Evolutionary conservation across 2,888 invertebrate genomes (phyloP).

Genomic region (Mimachlamys varia): DNA sequence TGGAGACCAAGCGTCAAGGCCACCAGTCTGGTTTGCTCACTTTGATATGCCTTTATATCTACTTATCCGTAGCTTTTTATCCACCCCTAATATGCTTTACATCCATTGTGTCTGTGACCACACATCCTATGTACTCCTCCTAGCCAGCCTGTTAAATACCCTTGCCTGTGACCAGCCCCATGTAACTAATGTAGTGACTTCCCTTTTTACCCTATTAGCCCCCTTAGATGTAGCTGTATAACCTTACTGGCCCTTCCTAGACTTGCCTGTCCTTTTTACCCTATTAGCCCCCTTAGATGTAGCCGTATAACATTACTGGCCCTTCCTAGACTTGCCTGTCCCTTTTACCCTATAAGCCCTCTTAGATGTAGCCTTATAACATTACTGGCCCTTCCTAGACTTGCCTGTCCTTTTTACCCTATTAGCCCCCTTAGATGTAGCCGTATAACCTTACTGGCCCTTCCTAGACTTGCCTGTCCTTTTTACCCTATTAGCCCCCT

Average conservation of each 20-base stretch:
- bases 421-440: no score
- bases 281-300: no score
- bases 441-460: neutral
- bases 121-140: neutral
- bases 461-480: no score
- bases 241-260: no score
- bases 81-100: neutral
- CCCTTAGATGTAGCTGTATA: no score
- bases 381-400: no score
- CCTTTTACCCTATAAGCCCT: no score
- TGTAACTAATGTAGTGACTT: neutral
- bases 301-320: no score
- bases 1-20: neutral
- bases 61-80: neutral
- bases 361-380: neutral
- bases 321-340: no score
- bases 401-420: no score
- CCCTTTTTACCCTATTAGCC: neutral
- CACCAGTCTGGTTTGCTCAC: neutral
- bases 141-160: neutral
- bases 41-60: constrained; percentile 4
- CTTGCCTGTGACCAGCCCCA: neutral
- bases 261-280: no score
- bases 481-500: no score
- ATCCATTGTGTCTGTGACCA: neutral